These are phyloP conservation scores for Dasypus novemcinctus DNA, from an alignment of 2,113 vertebrate genomes.

Conservation along the genomic window DNA sequence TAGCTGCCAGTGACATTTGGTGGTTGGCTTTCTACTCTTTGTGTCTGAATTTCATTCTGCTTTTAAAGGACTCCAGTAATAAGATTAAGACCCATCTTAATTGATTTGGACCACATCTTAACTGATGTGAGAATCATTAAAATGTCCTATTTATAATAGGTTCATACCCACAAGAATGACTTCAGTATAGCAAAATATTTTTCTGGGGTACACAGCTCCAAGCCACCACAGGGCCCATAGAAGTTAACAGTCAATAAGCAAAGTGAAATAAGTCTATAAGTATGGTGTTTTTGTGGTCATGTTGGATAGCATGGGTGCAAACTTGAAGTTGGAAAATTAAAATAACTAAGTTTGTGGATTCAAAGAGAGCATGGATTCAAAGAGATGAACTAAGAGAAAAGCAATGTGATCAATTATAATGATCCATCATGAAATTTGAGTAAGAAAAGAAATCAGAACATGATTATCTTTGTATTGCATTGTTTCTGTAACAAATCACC, in stretches of 20 bases:
- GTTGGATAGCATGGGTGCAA: neutral
- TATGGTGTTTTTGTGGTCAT: neutral
- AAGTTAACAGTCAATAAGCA: neutral
- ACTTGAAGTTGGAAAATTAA: neutral
- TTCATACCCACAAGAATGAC: no score
- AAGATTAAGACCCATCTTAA: no score
- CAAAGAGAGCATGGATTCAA: neutral
- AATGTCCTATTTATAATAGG: no score
- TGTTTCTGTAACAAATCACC: neutral
- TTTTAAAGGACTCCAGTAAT: no score
- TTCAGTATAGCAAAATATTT: no score
- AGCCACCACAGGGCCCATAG: no score
- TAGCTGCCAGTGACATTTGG: no score
- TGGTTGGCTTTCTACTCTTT: no score
- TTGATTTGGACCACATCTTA: no score
- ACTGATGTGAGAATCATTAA: no score
- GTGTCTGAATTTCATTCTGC: no score
- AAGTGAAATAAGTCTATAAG: neutral
- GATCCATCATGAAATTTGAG: neutral
- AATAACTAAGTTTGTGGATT: neutral
- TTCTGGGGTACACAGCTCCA: no score
- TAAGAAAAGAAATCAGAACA: neutral
- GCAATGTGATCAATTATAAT: neutral
- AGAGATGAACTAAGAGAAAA: neutral
- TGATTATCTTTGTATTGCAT: neutral